Evolutionary conservation across 2,888 invertebrate species (phyloP).

Genomic region (Apotomis turbidana): DNA sequence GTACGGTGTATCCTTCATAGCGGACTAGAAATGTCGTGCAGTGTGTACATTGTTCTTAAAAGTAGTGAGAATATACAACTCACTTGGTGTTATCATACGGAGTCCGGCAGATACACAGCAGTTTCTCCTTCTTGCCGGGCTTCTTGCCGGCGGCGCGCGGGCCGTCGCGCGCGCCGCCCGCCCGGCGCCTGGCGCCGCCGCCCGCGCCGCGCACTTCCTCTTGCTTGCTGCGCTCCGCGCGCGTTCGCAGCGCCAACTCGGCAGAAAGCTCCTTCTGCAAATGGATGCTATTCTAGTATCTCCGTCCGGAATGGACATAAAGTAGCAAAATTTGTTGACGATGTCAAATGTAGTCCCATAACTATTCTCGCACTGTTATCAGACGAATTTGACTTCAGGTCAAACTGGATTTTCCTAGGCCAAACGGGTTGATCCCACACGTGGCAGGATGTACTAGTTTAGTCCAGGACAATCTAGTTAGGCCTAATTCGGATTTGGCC

Average conservation of each 20-base stretch:
- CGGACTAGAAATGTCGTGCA: too few relatives aligned
- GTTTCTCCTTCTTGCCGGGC: conserved; percentile 87
- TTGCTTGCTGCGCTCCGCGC: conserved; percentile 88
- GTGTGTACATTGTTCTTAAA: neutral
- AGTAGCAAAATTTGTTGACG: too few relatives aligned
- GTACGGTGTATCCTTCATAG: too few relatives aligned
- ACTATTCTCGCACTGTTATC: too few relatives aligned
- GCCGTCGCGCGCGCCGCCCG: conserved; percentile 58
- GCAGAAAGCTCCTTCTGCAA: conserved; percentile 88
- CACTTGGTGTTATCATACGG: conserved; percentile 98
- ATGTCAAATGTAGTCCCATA: too few relatives aligned
- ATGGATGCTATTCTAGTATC: neutral
- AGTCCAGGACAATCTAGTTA: too few relatives aligned
- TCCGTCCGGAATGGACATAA: neutral
- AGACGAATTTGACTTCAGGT: too few relatives aligned
- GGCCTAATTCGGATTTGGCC: too few relatives aligned
- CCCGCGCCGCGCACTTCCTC: conserved; percentile 83
- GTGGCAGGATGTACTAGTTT: too few relatives aligned
- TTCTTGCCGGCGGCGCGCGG: conserved; percentile 59
- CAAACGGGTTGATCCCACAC: too few relatives aligned
- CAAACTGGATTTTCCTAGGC: too few relatives aligned
- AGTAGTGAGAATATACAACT: conserved; percentile 52
- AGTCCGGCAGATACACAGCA: conserved; percentile 96
- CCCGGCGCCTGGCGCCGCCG: conserved; percentile 59
- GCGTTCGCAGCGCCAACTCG: conserved; percentile 88